phyloP scores from a whole-genome alignment of 2,797 vertebrate species.

The Delichon dasypus region DNA sequence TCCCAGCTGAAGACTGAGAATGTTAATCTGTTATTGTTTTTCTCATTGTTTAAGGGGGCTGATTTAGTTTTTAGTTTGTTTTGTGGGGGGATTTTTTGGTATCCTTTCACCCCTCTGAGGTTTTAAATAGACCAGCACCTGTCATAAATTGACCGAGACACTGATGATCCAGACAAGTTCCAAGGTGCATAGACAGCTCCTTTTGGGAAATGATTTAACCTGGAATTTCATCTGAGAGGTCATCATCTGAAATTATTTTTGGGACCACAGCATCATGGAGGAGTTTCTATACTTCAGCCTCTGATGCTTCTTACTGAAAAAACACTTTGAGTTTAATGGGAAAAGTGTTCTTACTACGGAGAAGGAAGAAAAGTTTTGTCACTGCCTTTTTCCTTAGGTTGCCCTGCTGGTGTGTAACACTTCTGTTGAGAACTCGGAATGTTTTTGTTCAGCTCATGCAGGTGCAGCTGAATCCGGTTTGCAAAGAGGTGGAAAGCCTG shows the following conservation, averaged over 20 bases:
- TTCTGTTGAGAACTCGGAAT: not conserved
- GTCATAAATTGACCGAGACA: not conserved
- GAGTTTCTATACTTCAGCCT: not conserved
- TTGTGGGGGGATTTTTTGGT: fast-evolving
- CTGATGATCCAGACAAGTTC: not conserved
- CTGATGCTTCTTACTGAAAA: not conserved
- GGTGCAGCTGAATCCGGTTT: not conserved
- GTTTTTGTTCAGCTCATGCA: not conserved
- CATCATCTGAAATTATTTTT: not conserved
- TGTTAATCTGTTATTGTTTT: not conserved
- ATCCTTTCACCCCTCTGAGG: not conserved
- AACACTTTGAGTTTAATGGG: not conserved
- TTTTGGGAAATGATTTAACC: not conserved
- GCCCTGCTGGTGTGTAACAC: not conserved
- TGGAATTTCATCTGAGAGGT: not conserved
- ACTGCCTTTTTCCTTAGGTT: not conserved
- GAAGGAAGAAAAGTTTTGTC: not conserved
- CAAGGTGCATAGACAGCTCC: not conserved
- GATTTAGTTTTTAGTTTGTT: not conserved
- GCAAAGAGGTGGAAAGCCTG: not conserved
- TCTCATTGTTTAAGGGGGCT: not conserved
- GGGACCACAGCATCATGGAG: not conserved
- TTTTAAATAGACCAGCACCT: not conserved
- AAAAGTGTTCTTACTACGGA: not conserved
- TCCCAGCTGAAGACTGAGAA: not conserved